Percentiles rank a stretch among this genome's conserved stretches.
These are phyloP conservation scores for Microplitis mediator DNA, from an alignment of 1,140 invertebrate species.

Conservation along the genomic window DNA sequence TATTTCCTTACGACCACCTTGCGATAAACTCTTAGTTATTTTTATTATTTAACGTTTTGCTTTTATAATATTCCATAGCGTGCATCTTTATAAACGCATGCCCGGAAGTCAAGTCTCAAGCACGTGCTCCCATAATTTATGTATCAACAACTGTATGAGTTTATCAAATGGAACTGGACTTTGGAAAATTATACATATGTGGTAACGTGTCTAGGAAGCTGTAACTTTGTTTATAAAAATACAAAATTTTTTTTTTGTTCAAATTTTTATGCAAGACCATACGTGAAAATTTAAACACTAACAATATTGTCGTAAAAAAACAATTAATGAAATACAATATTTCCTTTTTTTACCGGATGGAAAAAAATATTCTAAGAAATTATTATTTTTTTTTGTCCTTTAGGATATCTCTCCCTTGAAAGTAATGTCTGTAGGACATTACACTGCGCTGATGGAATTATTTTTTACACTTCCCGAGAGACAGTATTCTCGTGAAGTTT, in stretches of 20 bases:
- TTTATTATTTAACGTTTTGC: too few species aligned
- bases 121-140: constrained; percentile 14
- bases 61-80: too few species aligned
- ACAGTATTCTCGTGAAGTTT: not conserved
- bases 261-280: too few species aligned
- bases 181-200: not conserved
- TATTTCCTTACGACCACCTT: not conserved
- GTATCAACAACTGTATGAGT: constrained; percentile 2
- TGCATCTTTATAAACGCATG: not conserved
- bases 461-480: constrained; percentile 25
- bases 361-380: not conserved
- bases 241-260: too few species aligned
- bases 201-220: not conserved
- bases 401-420: not conserved
- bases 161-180: not conserved
- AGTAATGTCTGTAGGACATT: constrained; percentile 1
- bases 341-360: not conserved
- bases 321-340: not conserved
- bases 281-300: too few species aligned
- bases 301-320: not conserved
- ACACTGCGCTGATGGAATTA: constrained; percentile 26
- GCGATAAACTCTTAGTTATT: not conserved
- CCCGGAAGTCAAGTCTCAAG: constrained; percentile 8
- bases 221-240: too few species aligned
- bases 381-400: constrained; percentile 8